These are phyloP conservation scores for Ramphastos sulfuratus DNA, from an alignment of 2,113 vertebrate genomes.

Conservation along the genomic window DNA sequence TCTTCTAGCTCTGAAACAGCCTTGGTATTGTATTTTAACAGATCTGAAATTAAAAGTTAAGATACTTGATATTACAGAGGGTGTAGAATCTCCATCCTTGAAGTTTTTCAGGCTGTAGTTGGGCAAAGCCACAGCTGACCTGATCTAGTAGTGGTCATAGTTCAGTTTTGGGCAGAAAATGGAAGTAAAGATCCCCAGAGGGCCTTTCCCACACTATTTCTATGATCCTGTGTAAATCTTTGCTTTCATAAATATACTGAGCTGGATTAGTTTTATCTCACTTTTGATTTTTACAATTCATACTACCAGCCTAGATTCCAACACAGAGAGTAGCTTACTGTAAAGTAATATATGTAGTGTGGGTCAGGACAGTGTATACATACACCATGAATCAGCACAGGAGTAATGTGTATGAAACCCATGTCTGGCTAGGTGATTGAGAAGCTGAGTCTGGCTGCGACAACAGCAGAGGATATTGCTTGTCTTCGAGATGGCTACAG, in stretches of 20 bases:
- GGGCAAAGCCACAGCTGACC: background rate
- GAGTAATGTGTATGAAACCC: background rate
- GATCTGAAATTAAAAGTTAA: background rate
- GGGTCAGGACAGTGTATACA: background rate
- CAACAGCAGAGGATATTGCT: constrained; percentile 85
- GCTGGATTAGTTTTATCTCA: background rate
- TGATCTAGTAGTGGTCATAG: background rate
- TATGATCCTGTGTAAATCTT: background rate
- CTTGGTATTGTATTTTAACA: background rate
- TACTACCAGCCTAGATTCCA: background rate
- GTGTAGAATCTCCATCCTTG: background rate
- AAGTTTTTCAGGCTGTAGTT: background rate
- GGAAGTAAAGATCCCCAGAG: background rate
- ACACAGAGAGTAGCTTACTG: background rate
- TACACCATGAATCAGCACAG: background rate
- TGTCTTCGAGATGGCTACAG: constrained; percentile 91
- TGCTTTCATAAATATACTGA: background rate
- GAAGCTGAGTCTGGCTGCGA: constrained; percentile 88
- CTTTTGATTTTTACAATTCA: background rate
- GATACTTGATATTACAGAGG: background rate
- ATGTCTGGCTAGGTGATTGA: constrained; percentile 84
- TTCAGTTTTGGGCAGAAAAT: background rate
- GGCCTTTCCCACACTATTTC: background rate
- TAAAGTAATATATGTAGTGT: background rate
- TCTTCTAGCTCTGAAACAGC: background rate